These are phyloP conservation scores for Augochlorella aurata DNA, from an alignment of 2,888 invertebrate species.

Conservation along the genomic window DNA sequence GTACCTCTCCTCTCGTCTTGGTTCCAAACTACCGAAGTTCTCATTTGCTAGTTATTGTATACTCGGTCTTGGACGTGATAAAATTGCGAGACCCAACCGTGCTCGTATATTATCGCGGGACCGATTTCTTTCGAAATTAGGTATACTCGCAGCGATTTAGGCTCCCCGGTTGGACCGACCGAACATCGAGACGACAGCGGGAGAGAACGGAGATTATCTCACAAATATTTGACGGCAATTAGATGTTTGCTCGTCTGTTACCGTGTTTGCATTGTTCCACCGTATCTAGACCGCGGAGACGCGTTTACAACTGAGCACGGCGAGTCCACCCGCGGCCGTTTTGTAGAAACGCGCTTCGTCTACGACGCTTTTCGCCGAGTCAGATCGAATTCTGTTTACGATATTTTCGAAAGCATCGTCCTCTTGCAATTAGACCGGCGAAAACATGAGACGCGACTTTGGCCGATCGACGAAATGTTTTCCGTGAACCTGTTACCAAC, in stretches of 20 bases:
- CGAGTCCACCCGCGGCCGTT: slow-evolving; percentile 45
- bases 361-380: slow-evolving; percentile 9
- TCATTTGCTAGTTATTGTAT: no score
- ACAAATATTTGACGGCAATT: slow-evolving; percentile 81
- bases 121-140: slow-evolving; percentile 12
- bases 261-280: slow-evolving; percentile 76
- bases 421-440: no score
- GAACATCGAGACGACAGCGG: slow-evolving; percentile 61
- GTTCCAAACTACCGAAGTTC: no score
- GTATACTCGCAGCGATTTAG: slow-evolving; percentile 16
- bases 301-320: slow-evolving; percentile 67
- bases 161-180: slow-evolving; percentile 46
- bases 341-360: slow-evolving; percentile 20
- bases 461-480: neutral
- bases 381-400: no score
- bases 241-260: slow-evolving; percentile 79
- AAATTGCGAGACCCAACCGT: neutral
- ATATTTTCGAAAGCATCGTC: no score
- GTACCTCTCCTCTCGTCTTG: no score
- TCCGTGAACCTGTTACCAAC: neutral
- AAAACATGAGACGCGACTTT: neutral
- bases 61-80: no score
- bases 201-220: slow-evolving; percentile 74
- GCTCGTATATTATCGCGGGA: neutral
- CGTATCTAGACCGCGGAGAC: slow-evolving; percentile 75